These are phyloP conservation scores for Nemopilema nomurai DNA, from an alignment of 30 jellyfish, hydroid and myxozoan species.

Conservation along the genomic window DNA sequence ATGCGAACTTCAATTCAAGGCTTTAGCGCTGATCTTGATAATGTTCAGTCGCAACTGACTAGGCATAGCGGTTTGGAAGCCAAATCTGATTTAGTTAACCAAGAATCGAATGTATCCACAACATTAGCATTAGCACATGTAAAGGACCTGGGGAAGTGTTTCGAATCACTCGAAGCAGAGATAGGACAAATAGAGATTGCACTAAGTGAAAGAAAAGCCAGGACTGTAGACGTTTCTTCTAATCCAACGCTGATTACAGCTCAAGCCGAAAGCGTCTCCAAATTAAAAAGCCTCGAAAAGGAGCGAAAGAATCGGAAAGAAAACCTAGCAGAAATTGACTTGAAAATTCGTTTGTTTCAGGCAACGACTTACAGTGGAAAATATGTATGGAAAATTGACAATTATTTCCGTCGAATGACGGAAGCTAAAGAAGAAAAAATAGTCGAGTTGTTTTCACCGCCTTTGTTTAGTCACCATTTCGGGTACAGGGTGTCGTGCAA, in stretches of 20 bases:
- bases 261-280: background rate
- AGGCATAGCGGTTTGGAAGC: background rate
- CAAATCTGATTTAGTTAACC: background rate
- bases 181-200: background rate
- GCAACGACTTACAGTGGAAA: constrained; percentile 71
- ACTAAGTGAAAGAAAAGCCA: background rate
- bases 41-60: background rate
- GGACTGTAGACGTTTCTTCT: background rate
- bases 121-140: background rate
- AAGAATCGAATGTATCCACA: background rate
- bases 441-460: constrained; percentile 78
- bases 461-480: constrained; percentile 42
- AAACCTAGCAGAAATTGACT: constrained; percentile 46
- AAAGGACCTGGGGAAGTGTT: background rate
- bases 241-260: background rate
- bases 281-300: constrained; percentile 43
- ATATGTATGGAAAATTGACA: constrained; percentile 86
- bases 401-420: constrained; percentile 57
- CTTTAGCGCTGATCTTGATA: background rate
- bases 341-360: constrained; percentile 60
- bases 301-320: constrained; percentile 35
- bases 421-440: constrained; percentile 61
- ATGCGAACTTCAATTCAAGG: constrained; percentile 16
- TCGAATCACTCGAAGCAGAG: background rate
- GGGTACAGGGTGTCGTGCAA: constrained; percentile 74